phyloP scores from a whole-genome alignment of 2,113 vertebrate species.

The Xenopus tropicalis region UCB_Xtro_10.0 CM004452.2:27125501-27126000 shows the following conservation, averaged over 20 bases:
- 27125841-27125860: constrained; percentile 49
- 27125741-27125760: constrained; percentile 50
- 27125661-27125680: constrained; percentile 64
- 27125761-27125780: constrained; percentile 62
- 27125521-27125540: constrained; percentile 21
- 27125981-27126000: too few species aligned
- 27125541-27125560: constrained; percentile 29
- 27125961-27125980: not conserved
- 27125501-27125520: not conserved
- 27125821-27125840: constrained; percentile 80
- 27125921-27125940: not conserved
- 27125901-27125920: not conserved
- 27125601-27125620: constrained; percentile 36
- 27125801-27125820: constrained; percentile 78
- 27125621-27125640: constrained; percentile 50
- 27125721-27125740: constrained; percentile 30
- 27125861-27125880: not conserved
- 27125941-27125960: not conserved
- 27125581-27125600: not conserved
- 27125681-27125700: not conserved
- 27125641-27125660: constrained; percentile 62
- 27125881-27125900: not conserved
- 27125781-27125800: constrained; percentile 68
- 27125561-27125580: constrained; percentile 6
- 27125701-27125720: constrained; percentile 53